Evolutionary conservation across 1,140 invertebrate genomes (phyloP).

Genomic region (Leptinotarsa lineolata): DNA sequence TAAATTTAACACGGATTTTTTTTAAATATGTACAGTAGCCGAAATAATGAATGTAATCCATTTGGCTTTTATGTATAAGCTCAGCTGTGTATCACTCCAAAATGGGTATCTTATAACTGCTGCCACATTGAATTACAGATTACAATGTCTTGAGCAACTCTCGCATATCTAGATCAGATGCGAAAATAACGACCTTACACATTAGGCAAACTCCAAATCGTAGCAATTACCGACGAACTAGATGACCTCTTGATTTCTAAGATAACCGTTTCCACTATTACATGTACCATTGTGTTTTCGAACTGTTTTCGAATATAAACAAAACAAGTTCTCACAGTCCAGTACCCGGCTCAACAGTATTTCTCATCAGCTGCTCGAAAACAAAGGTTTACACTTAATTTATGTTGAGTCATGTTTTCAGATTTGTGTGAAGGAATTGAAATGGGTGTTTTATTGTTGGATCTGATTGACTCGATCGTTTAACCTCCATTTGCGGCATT

Average conservation of each 20-base stretch:
- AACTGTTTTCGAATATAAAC: background rate
- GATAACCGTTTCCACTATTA: constrained; percentile 1
- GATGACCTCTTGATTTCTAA: constrained; percentile 1
- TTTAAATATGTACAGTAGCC: too few species aligned
- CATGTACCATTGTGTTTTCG: background rate
- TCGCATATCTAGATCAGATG: background rate
- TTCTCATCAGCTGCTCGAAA: background rate
- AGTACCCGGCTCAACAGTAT: background rate
- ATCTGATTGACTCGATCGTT: background rate
- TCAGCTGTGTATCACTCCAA: too few species aligned
- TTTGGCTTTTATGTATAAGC: too few species aligned
- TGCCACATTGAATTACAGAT: too few species aligned
- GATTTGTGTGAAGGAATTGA: background rate
- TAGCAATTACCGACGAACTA: background rate
- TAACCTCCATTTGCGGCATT: background rate
- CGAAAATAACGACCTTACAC: background rate
- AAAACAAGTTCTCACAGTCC: background rate
- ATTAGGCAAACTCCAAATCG: background rate
- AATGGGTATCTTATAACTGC: too few species aligned
- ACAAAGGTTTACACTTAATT: background rate
- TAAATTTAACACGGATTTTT: too few species aligned
- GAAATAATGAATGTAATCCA: too few species aligned
- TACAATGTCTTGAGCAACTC: background rate
- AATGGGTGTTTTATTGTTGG: background rate
- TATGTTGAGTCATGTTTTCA: background rate